Conservation (phyloP, 2,113 vertebrate species). For the Microcebus murinus region DNA sequence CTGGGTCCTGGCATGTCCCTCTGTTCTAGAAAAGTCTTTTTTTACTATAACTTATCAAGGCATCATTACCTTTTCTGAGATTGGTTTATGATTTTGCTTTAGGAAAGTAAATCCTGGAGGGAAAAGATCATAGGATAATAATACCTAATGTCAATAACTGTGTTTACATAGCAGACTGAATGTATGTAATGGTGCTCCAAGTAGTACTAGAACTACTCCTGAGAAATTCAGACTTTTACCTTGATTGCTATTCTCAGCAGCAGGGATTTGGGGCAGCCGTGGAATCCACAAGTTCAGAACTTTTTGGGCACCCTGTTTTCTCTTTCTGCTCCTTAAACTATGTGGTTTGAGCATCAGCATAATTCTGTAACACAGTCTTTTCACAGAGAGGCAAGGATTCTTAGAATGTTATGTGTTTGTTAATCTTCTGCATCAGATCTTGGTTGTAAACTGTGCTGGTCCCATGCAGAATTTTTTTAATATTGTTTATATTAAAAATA, state of each 20-base stretch:
- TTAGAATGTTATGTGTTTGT: neutral
- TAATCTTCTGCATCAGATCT: neutral
- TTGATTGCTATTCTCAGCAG: neutral
- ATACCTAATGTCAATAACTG: neutral
- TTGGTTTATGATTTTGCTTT: neutral
- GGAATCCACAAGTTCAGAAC: neutral
- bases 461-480: neutral
- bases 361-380: neutral
- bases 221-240: neutral
- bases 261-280: neutral
- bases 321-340: neutral
- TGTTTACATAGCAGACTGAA: neutral
- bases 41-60: neutral
- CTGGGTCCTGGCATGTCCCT: neutral
- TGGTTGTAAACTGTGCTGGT: too few species aligned
- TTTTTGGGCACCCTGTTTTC: neutral
- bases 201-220: neutral
- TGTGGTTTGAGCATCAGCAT: neutral
- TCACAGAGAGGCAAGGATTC: neutral
- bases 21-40: neutral
- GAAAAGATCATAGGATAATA: neutral
- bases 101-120: neutral
- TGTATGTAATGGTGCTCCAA: neutral
- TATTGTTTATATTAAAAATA: neutral
- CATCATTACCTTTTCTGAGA: neutral